Evolutionary conservation across 2,888 invertebrate species (phyloP).

Genomic region (Alsophila aescularia): DNA sequence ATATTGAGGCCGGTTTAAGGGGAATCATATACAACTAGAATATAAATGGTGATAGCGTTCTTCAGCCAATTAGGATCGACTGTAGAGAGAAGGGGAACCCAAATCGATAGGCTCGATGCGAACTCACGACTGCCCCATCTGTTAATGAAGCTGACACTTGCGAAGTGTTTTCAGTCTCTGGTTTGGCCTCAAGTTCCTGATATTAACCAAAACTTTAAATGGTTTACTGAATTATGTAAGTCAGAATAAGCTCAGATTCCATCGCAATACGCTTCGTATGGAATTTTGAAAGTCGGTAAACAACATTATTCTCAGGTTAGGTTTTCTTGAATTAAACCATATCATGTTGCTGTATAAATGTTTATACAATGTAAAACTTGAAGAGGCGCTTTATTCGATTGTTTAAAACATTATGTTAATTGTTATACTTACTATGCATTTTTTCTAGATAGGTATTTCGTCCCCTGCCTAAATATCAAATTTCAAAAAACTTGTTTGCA

Average conservation of each 20-base stretch:
- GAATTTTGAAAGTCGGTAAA: too few species aligned
- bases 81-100: slow-evolving; percentile 51
- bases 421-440: neutral
- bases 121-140: slow-evolving; percentile 34
- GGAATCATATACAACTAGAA: too few species aligned
- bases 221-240: too few species aligned
- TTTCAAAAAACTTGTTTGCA: neutral
- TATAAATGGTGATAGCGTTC: too few species aligned
- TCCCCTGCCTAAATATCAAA: neutral
- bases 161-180: neutral
- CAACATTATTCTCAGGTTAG: too few species aligned
- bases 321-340: too few species aligned
- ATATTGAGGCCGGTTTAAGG: slow-evolving; percentile 53
- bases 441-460: neutral
- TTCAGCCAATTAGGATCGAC: too few species aligned
- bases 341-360: too few species aligned
- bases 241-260: too few species aligned
- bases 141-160: slow-evolving; percentile 24
- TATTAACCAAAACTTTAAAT: neutral
- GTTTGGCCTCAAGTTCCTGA: neutral
- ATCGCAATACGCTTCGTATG: too few species aligned
- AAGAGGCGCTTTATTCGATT: too few species aligned
- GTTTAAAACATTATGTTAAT: neutral
- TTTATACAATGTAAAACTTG: too few species aligned
- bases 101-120: slow-evolving; percentile 39